Conservation (phyloP, 2,797 vertebrate genomes). For the Fratercula arctica region DNA sequence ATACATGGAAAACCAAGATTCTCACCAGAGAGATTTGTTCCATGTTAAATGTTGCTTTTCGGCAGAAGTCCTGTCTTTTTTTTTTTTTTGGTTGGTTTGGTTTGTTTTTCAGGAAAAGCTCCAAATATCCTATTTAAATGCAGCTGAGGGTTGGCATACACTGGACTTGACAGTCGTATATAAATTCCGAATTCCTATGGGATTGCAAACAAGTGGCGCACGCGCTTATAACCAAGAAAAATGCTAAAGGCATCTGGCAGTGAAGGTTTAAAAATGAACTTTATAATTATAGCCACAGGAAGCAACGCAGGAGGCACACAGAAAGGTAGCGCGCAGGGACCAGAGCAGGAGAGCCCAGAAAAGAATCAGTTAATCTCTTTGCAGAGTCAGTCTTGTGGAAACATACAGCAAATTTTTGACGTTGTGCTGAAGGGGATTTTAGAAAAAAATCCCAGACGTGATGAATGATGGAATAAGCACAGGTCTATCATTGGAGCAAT, state of each 20-base stretch:
- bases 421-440: not conserved
- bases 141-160: not conserved
- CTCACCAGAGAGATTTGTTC: conserved; percentile 9
- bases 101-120: not conserved
- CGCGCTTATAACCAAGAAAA: not conserved
- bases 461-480: not conserved
- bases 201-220: not conserved
- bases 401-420: not conserved
- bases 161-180: not conserved
- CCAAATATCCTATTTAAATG: conserved; percentile 16
- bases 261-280: conserved; percentile 28
- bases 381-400: not conserved
- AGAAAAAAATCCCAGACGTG: not conserved
- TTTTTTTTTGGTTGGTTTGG: not conserved
- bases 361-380: not conserved
- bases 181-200: not conserved
- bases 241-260: not conserved
- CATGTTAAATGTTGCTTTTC: not conserved
- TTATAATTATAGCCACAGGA: conserved; percentile 4
- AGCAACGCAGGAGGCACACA: not conserved
- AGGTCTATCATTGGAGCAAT: not conserved
- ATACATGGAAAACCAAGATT: conserved; percentile 23
- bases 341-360: not conserved
- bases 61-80: not conserved
- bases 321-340: not conserved